Percentiles rank a stretch among this genome's conserved stretches.
Evolutionary conservation across 2,797 vertebrate genomes (phyloP).

Genomic region (Chelon auratus): DNA sequence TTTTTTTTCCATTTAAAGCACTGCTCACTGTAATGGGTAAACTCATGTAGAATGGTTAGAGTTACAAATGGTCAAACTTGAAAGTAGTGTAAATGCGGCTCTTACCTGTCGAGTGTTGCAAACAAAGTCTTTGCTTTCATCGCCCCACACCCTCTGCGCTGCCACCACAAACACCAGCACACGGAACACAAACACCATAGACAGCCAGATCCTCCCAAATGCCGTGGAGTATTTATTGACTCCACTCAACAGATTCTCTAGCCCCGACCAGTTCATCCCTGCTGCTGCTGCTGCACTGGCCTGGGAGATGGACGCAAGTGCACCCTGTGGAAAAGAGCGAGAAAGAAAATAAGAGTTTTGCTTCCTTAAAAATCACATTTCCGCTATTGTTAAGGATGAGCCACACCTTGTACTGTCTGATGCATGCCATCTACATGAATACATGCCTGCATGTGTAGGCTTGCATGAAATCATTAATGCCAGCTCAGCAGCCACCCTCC

Average conservation of each 20-base stretch:
- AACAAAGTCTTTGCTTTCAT: slow-evolving; percentile 92
- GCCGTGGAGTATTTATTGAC: slow-evolving; percentile 95
- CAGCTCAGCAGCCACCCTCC: background rate
- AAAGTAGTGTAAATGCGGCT: background rate
- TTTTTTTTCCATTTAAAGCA: too few relatives aligned
- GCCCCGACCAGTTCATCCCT: slow-evolving; percentile 91
- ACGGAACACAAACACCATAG: slow-evolving; percentile 94
- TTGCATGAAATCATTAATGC: slow-evolving; percentile 4
- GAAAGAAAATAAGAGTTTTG: background rate
- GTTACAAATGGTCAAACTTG: background rate
- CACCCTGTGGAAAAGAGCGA: slow-evolving; percentile 23
- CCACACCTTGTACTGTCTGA: background rate
- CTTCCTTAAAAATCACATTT: background rate
- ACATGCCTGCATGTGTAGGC: background rate
- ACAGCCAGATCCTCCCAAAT: slow-evolving; percentile 95
- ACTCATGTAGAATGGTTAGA: background rate
- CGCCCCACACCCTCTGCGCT: slow-evolving; percentile 91
- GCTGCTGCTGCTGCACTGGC: slow-evolving; percentile 31
- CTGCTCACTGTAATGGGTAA: background rate
- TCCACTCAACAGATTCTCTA: slow-evolving; percentile 88
- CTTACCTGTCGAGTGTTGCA: slow-evolving; percentile 90
- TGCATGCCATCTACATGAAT: background rate
- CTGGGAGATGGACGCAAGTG: background rate
- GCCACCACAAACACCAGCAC: slow-evolving; percentile 94
- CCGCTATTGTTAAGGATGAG: background rate